phyloP scores from a whole-genome alignment of 30 jellyfish, hydroid and myxozoan species.

The Chironex yamaguchii region DNA sequence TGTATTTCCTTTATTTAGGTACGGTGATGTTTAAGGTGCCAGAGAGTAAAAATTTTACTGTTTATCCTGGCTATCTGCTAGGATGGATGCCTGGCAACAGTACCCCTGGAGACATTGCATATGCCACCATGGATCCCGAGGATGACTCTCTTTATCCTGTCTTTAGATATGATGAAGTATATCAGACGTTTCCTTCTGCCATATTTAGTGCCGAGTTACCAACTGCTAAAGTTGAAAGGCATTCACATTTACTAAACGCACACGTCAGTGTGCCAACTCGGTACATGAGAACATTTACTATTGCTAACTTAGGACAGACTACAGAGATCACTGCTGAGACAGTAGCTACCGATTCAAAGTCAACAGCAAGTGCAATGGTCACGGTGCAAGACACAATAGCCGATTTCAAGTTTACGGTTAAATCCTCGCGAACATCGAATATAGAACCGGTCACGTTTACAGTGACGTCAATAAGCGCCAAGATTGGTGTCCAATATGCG shows the following conservation, averaged over 20 bases:
- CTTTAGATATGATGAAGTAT: neutral
- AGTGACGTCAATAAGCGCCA: conserved; percentile 34
- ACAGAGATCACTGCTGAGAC: conserved; percentile 27
- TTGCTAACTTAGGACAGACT: conserved; percentile 36
- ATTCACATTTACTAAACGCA: conserved; percentile 49
- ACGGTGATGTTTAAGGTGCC: too few species aligned
- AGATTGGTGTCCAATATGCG: conserved; percentile 50
- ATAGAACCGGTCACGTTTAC: conserved; percentile 40
- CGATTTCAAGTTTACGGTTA: conserved; percentile 19
- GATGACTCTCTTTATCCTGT: neutral
- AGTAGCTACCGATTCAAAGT: conserved; percentile 54
- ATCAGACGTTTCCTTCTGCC: neutral
- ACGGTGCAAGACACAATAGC: conserved; percentile 47
- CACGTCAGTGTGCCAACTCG: conserved; percentile 50
- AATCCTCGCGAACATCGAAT: neutral
- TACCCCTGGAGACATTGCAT: neutral
- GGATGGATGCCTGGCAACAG: neutral
- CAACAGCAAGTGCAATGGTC: neutral
- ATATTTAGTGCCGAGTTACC: conserved; percentile 16
- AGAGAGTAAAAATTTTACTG: neutral
- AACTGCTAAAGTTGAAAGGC: conserved; percentile 8
- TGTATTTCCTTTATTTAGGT: too few species aligned
- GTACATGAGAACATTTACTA: conserved; percentile 54
- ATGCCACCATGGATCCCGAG: neutral
- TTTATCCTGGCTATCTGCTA: neutral